Percentiles rank a stretch among this genome's conserved stretches.
Evolutionary conservation across 2,888 invertebrate species (phyloP).

Genomic region (Lissonota sp.): DNA sequence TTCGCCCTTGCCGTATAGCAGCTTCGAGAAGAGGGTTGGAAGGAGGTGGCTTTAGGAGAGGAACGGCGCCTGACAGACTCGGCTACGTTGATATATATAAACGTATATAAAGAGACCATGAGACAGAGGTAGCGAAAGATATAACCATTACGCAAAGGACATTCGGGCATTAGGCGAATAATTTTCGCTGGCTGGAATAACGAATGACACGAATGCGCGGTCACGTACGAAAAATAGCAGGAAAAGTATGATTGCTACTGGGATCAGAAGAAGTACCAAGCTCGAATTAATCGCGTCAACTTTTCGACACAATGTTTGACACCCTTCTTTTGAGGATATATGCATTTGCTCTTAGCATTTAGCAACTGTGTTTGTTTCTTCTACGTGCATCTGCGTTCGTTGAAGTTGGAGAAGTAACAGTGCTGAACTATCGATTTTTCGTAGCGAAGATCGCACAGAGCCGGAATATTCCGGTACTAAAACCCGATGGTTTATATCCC

Average conservation of each 20-base stretch:
- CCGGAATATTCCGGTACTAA: conserved; percentile 7
- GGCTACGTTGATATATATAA: conserved; percentile 19
- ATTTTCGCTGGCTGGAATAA: conserved; percentile 67
- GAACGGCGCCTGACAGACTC: conserved; percentile 77
- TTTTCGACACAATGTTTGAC: background rate
- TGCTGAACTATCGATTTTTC: conserved; percentile 12
- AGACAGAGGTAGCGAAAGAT: conserved; percentile 76
- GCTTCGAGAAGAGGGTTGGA: conserved; percentile 67
- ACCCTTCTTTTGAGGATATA: no score
- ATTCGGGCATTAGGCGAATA: conserved; percentile 71
- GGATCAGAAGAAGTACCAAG: background rate
- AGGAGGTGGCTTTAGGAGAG: conserved; percentile 58
- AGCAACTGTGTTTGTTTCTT: no score
- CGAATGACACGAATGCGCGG: conserved; percentile 59
- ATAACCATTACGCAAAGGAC: conserved; percentile 77
- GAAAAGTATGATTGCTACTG: conserved; percentile 30
- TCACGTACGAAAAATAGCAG: conserved; percentile 33
- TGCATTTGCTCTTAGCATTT: no score
- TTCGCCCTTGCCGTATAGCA: conserved; percentile 68
- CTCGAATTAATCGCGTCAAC: background rate
- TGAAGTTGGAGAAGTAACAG: background rate
- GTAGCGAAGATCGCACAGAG: background rate
- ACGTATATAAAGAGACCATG: conserved; percentile 71
- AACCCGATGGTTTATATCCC: conserved; percentile 28
- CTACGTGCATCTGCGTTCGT: background rate